Percentiles rank a stretch among this genome's conserved stretches.
These are phyloP conservation scores for Parazoanthus darwini DNA, from an alignment of 92 coral and sea anemone species.

Conservation along the genomic window DNA sequence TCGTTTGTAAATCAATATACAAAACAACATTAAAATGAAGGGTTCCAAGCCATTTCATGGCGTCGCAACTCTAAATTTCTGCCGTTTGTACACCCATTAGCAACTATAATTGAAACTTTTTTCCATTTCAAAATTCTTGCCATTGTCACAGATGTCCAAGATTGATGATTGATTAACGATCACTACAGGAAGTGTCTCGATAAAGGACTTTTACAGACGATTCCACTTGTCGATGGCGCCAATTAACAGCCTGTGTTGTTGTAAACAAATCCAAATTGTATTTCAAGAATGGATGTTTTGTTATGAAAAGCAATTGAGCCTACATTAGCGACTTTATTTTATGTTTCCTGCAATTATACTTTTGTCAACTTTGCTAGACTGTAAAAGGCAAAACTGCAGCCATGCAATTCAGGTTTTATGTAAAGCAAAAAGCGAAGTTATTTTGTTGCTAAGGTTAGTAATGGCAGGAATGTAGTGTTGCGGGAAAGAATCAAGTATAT, in stretches of 20 bases:
- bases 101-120: constrained; percentile 28
- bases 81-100: constrained; percentile 33
- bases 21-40: constrained; percentile 9
- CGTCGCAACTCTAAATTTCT: constrained; percentile 4
- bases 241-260: constrained; percentile 14
- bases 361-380: not conserved
- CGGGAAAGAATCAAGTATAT: not conserved
- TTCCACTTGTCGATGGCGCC: constrained; percentile 35
- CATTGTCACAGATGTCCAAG: constrained; percentile 23
- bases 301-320: constrained; percentile 11
- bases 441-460: too few species aligned
- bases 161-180: constrained; percentile 16
- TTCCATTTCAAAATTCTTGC: constrained; percentile 30
- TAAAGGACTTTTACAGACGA: constrained; percentile 23
- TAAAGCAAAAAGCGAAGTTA: not conserved
- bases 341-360: not conserved
- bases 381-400: not conserved
- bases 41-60: constrained; percentile 18
- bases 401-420: not conserved
- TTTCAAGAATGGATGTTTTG: constrained; percentile 20
- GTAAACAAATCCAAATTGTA: constrained; percentile 35
- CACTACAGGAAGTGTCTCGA: constrained; percentile 30
- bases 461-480: not conserved
- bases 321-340: not conserved
- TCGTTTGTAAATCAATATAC: not conserved